phyloP scores from a whole-genome alignment of 1,140 invertebrate species.

The Drosophila repleta region DNA sequence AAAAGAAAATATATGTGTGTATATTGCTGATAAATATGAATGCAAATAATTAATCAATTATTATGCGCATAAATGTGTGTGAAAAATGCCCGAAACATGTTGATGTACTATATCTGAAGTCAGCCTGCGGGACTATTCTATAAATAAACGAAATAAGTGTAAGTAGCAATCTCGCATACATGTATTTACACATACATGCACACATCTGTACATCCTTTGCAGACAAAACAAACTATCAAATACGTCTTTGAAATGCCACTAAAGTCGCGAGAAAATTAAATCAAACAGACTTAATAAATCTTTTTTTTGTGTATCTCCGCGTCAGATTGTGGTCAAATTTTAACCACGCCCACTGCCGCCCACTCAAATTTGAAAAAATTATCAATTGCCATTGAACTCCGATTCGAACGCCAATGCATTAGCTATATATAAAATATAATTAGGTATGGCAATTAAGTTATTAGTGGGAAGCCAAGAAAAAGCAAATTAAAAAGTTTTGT shows the following conservation, averaged over 20 bases:
- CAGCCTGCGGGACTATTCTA: conserved; percentile 21
- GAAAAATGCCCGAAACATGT: conserved; percentile 1
- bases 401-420: too few relatives aligned
- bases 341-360: neutral
- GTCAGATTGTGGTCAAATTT: neutral
- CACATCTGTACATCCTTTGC: neutral
- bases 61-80: neutral
- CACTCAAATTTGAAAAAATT: neutral
- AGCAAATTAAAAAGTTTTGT: too few relatives aligned
- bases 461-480: too few relatives aligned
- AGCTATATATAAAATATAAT: too few relatives aligned
- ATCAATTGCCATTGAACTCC: too few relatives aligned
- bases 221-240: conserved; percentile 20
- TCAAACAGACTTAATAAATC: neutral
- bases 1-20: conserved; percentile 4
- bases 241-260: neutral
- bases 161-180: conserved; percentile 17
- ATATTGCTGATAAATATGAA: conserved; percentile 14
- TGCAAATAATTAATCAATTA: conserved; percentile 1
- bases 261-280: neutral
- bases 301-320: neutral
- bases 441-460: too few relatives aligned
- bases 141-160: conserved; percentile 26
- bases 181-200: neutral
- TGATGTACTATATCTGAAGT: conserved; percentile 25